These are phyloP conservation scores for Xestia ashworthii DNA, from an alignment of 2,888 invertebrate species.

Conservation along the genomic window DNA sequence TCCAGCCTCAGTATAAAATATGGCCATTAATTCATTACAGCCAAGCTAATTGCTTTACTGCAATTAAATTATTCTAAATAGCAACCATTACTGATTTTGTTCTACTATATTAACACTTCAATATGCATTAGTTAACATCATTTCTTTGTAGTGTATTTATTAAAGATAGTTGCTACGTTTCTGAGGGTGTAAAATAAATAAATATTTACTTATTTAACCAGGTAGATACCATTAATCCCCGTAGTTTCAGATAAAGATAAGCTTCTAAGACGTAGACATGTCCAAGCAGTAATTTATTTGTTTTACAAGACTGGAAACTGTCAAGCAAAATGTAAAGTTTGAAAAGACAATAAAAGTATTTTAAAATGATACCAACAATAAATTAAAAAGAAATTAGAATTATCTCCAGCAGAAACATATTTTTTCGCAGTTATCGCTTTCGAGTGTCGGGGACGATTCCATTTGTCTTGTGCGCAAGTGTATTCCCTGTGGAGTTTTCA, in stretches of 20 bases:
- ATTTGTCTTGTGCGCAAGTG: constrained; percentile 84
- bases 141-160: constrained; percentile 3
- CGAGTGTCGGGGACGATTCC: constrained; percentile 78
- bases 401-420: constrained; percentile 66
- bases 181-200: not conserved
- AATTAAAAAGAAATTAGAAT: constrained; percentile 68
- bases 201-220: not conserved
- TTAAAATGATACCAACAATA: constrained; percentile 41
- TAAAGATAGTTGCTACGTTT: not conserved
- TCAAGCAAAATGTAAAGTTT: constrained; percentile 16
- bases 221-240: constrained; percentile 3
- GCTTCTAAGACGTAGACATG: constrained; percentile 7
- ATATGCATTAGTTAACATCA: constrained; percentile 25
- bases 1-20: constrained; percentile 59
- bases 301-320: constrained; percentile 21
- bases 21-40: constrained; percentile 62
- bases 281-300: constrained; percentile 40
- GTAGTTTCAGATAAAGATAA: constrained; percentile 30
- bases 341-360: constrained; percentile 32
- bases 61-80: constrained; percentile 65
- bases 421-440: constrained; percentile 78
- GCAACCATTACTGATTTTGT: constrained; percentile 53
- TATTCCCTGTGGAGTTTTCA: constrained; percentile 84
- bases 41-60: constrained; percentile 58
- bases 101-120: constrained; percentile 44